phyloP scores from a whole-genome alignment of 2,888 invertebrate species.

The Phortica okadai region DNA sequence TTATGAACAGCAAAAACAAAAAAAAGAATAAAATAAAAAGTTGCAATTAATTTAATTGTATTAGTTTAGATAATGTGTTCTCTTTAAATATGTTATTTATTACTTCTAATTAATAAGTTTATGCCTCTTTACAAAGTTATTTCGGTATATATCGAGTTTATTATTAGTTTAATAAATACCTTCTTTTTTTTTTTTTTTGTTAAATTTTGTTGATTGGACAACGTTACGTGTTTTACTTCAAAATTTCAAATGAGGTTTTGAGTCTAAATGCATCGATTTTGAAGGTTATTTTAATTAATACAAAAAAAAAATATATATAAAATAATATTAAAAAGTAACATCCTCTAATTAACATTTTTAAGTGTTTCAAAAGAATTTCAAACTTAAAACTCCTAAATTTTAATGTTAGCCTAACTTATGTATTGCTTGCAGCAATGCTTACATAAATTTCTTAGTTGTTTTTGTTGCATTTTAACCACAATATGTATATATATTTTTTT shows the following conservation, averaged over 20 bases:
- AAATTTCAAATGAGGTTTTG: not conserved
- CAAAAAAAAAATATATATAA: not conserved
- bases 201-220: not conserved
- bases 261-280: not conserved
- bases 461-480: not conserved
- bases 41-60: conserved; percentile 40
- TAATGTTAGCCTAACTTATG: not conserved
- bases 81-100: conserved; percentile 49
- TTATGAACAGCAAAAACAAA: conserved; percentile 66
- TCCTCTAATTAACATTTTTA: not conserved
- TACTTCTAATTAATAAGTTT: conserved; percentile 34
- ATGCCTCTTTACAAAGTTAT: conserved; percentile 48
- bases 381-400: no score
- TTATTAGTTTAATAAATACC: not conserved
- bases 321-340: not conserved
- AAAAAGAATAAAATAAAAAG: not conserved
- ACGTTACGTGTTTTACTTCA: not conserved
- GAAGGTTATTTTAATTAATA: not conserved
- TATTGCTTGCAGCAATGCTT: conserved; percentile 14
- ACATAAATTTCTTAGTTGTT: not conserved
- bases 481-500: not conserved
- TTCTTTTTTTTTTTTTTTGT: conserved; percentile 6
- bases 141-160: conserved; percentile 5
- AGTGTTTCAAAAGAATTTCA: not conserved
- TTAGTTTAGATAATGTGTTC: conserved; percentile 41